These are phyloP conservation scores for Phthorimaea operculella DNA, from an alignment of 1,140 invertebrate genomes.

Conservation along the genomic window DNA sequence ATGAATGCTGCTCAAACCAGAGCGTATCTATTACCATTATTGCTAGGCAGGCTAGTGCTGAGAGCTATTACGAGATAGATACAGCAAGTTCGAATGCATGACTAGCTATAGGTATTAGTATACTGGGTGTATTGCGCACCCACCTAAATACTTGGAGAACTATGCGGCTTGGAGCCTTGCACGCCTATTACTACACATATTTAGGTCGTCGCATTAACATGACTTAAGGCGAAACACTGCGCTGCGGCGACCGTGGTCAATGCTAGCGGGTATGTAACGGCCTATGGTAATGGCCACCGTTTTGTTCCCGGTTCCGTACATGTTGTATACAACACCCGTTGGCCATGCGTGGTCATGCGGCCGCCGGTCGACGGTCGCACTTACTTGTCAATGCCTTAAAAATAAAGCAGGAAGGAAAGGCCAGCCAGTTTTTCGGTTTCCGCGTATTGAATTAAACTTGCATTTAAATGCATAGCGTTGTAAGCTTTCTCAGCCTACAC, in stretches of 20 bases:
- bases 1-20: background rate
- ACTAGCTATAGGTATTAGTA: conserved; percentile 9
- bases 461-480: background rate
- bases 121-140: conserved; percentile 18
- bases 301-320: background rate
- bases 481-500: background rate
- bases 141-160: conserved; percentile 20
- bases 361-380: background rate
- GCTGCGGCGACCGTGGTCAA: conserved; percentile 35
- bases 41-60: background rate
- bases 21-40: background rate
- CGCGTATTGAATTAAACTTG: background rate
- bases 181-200: conserved; percentile 23
- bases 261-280: conserved; percentile 34
- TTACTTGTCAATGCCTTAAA: conserved; percentile 23
- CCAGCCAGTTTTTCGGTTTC: conserved; percentile 2
- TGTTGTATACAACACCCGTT: background rate
- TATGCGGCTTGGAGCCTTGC: conserved; percentile 32
- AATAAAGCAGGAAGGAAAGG: conserved; percentile 11
- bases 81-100: background rate
- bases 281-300: conserved; percentile 38
- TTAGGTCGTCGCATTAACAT: conserved; percentile 39
- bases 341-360: background rate
- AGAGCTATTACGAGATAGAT: conserved; percentile 1
- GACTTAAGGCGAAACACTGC: conserved; percentile 27